Conservation (phyloP, 2,888 invertebrate genomes). For the Lasioglossum figueresi region DNA sequence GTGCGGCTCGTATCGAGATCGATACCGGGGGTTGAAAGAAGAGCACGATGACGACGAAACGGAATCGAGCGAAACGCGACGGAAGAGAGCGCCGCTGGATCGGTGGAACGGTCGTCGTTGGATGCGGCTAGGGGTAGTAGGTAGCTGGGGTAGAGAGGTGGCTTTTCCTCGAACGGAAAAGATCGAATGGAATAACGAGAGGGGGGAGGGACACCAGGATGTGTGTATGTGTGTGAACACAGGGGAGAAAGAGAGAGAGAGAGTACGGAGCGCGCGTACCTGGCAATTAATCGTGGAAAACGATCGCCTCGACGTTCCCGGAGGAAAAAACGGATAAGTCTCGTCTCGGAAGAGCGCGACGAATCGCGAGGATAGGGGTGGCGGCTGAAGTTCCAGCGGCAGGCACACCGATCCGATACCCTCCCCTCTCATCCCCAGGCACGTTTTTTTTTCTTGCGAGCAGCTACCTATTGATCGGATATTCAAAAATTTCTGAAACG, state of each 20-base stretch:
- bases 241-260: neutral
- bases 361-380: slow-evolving; percentile 58
- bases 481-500: slow-evolving; percentile 81
- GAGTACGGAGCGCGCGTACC: neutral
- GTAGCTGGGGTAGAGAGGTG: neutral
- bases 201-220: neutral
- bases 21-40: neutral
- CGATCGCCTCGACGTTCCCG: slow-evolving; percentile 40
- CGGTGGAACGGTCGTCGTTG: slow-evolving; percentile 4
- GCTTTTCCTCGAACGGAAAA: slow-evolving; percentile 1
- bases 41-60: neutral
- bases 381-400: slow-evolving; percentile 59
- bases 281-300: slow-evolving; percentile 53
- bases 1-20: neutral
- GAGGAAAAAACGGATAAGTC: slow-evolving; percentile 62
- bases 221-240: neutral
- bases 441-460: slow-evolving; percentile 73
- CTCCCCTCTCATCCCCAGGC: slow-evolving; percentile 64
- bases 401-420: slow-evolving; percentile 66
- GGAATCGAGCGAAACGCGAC: neutral
- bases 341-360: slow-evolving; percentile 62
- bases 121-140: slow-evolving; percentile 6
- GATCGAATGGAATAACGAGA: slow-evolving; percentile 5
- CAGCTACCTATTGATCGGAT: slow-evolving; percentile 81
- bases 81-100: slow-evolving; percentile 8